Conservation (phyloP, 1,140 invertebrate genomes). For the Paraescarpia echinospica region DNA sequence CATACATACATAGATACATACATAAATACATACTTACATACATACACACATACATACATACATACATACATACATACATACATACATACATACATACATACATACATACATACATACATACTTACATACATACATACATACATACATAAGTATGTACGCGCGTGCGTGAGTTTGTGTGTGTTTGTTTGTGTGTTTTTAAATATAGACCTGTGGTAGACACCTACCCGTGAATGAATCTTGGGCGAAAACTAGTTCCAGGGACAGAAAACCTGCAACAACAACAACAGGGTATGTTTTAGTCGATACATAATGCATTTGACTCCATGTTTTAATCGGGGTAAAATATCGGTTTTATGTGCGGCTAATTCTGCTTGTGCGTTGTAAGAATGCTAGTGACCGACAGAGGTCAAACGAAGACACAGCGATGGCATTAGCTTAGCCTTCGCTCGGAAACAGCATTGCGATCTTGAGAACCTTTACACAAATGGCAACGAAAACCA, state of each 20-base stretch:
- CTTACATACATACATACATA: constrained; percentile 22
- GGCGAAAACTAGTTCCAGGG: background rate
- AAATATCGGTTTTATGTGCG: background rate
- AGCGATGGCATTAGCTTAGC: background rate
- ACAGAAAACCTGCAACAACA: background rate
- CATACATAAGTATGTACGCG: background rate
- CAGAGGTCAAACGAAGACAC: background rate
- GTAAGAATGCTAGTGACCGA: background rate
- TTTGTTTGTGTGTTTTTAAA: too few relatives aligned
- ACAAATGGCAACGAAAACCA: background rate
- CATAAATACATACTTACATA: constrained; percentile 13
- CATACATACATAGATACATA: constrained; percentile 16
- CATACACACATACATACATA: constrained; percentile 17
- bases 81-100: constrained; percentile 20
- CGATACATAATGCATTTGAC: background rate
- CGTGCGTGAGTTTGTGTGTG: too few relatives aligned
- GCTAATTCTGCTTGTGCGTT: background rate
- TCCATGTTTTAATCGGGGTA: background rate
- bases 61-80: constrained; percentile 21
- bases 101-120: constrained; percentile 22
- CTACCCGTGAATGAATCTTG: background rate
- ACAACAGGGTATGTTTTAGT: too few relatives aligned
- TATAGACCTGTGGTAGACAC: too few relatives aligned
- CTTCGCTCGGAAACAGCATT: background rate
- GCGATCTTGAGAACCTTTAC: background rate